Base-by-base conservation (phyloP, 2,888 invertebrate species). In the Drosophila tanythrix region DNA sequence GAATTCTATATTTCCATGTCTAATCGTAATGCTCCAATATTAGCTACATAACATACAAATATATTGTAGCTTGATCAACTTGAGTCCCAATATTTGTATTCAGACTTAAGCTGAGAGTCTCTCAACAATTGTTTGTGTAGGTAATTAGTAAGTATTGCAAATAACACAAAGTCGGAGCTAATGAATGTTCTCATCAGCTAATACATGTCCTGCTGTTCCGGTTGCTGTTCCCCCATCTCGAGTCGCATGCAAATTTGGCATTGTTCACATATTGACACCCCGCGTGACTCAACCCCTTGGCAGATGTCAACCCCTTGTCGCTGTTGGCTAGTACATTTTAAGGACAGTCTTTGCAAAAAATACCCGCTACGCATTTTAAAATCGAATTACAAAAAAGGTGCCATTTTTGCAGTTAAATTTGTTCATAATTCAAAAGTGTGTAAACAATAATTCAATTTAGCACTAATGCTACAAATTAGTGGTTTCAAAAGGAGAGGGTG, bases 381-480 rank as follows among this genome's bases (percentile, higher is more conserved):
- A 79, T 82, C 85, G 76, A 76, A 76, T 74, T 80, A 52, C 5
- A 51, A 56, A 46, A 36, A 58, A 29, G 50, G 13, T n/a, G 36
- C 2, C 2, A 25, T 38, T 38, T 13, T 27, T 13, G 55, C 55
- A 55, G 35, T 27, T 27, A 2, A 8, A 21, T 52, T 66, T 71
- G 80, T 74, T 75, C 67, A 75, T 69, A 77, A 68, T 40, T 65
- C 59, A 46, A 11, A 68, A 70, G 66, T 76, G 83, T 88, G 84
- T 86, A 91, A 91, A 91, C 87, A 91, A 88, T 91, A 92, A 92
- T 92, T 91, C 83, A 89, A 92, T 92, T 91, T 90, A 64, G 67
- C 80, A 87, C 86, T 88, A 91, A 88, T 87, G 88, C 85, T 81
- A 81, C 85, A 86, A 92, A 92, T 92, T 92, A 89, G 91, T 91